Evolutionary conservation across 2,797 vertebrate species (phyloP), one percentile per base, ranked within the genome.

Genomic region (Syngnathus acus): DNA sequence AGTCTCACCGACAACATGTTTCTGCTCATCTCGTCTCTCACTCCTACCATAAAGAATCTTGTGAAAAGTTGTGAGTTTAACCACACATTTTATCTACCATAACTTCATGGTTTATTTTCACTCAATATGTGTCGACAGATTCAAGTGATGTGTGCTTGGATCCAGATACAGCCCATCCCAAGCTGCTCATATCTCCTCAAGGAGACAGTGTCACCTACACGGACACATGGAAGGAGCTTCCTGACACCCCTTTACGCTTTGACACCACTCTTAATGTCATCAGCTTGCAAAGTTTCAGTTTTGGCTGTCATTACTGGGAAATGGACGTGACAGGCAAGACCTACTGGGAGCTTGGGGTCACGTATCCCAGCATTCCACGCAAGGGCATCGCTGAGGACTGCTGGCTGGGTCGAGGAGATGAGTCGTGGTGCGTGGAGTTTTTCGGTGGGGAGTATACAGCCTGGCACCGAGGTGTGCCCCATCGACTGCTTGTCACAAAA

Each of bases 281-380:
- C 74, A 92, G 91, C 66, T 62, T 62, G 63, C 81, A 88, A 51
- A 77, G 83, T 66, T 90, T 90, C 70, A 78, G 71, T 47, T 84
- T 79, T 11, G 90, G 89, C 8, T 88, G 88, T 50, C 90, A 90
- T 74, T 93, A 93, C 86, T 92, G 91, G 90, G 92, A 92, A 69
- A 81, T 91, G 4, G 88, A 92, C 19, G 91, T 93, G 55, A 82
- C 72, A 7, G 90, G 86, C 21, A 93, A 93, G 76, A 91, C 90
- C 0, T 92, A 93, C 84, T 93, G 92, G 92, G 92, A 93, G 74
- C 75, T 93, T 53, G 92, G 92, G 1, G 79, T 93, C 65, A 92
- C 92, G 10, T 91, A 92, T 67, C 85, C 88, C 61, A 86, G 72
- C 67, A 92, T 93, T 57, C 73, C 85, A 19, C 88, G 92, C 37